These are phyloP conservation scores for Mesembrinibis cayennensis DNA, from an alignment of 2,113 vertebrate species.

Conservation along the genomic window DNA sequence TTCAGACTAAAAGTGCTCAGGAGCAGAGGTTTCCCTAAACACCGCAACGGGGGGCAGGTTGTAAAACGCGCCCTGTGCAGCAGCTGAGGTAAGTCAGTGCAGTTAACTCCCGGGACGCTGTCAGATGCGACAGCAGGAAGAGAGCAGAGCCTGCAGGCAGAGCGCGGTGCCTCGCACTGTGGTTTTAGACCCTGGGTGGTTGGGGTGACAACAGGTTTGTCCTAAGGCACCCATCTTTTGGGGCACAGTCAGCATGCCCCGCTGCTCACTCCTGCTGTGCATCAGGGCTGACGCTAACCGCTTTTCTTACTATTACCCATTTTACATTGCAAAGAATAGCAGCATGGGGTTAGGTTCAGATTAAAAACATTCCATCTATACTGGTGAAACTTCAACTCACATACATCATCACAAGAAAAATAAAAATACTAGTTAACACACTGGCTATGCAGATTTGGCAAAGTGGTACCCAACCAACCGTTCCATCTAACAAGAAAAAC, in stretches of 20 bases:
- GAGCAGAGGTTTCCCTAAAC: neutral
- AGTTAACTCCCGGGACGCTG: neutral
- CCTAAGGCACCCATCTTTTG: too few species aligned
- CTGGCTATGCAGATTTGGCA: too few species aligned
- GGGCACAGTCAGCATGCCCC: too few species aligned
- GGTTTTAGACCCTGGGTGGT: neutral
- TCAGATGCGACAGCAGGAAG: neutral
- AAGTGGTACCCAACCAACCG: fast-evolving
- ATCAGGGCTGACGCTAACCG: neutral
- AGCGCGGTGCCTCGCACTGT: fast-evolving
- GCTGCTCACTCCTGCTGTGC: fast-evolving
- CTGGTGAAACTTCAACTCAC: neutral
- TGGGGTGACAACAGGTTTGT: neutral
- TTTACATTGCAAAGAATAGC: neutral
- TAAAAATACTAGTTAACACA: neutral
- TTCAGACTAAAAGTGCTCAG: too few species aligned
- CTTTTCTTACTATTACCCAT: neutral
- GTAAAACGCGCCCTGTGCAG: neutral
- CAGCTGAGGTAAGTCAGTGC: neutral
- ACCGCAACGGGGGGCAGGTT: neutral
- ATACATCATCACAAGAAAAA: neutral
- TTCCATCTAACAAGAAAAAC: neutral
- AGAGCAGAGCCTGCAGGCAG: fast-evolving
- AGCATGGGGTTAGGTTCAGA: neutral
- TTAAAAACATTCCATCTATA: neutral